Evolutionary conservation across 2,797 vertebrate genomes (phyloP).

Genomic region (Sebastes cheni): DNA sequence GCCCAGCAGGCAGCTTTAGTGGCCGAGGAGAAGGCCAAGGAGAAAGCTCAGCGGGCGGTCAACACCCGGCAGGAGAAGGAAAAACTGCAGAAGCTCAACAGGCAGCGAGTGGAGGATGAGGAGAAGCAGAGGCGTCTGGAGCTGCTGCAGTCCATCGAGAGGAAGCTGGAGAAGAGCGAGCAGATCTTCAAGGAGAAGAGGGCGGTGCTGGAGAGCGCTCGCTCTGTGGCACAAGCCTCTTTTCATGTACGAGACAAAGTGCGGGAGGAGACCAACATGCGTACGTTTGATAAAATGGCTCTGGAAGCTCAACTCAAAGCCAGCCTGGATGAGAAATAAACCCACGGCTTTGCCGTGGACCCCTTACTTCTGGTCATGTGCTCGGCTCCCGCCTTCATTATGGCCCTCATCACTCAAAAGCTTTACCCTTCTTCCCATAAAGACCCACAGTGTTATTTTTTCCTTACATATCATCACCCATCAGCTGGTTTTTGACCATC

Average conservation of each 20-base stretch:
- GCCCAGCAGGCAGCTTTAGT: conserved; percentile 89
- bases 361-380: conserved; percentile 35
- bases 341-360: conserved; percentile 8
- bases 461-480: conserved; percentile 12
- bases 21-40: conserved; percentile 89
- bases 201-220: conserved; percentile 92
- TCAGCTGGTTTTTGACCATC: conserved; percentile 26
- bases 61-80: conserved; percentile 94
- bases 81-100: conserved; percentile 91
- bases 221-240: conserved; percentile 93
- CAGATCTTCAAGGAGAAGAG: conserved; percentile 93
- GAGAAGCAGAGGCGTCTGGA: conserved; percentile 90
- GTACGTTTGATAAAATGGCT: conserved; percentile 98
- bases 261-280: conserved; percentile 92
- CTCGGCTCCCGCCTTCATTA: conserved; percentile 51
- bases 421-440: conserved; percentile 45
- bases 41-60: conserved; percentile 89
- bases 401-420: conserved; percentile 54
- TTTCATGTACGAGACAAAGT: conserved; percentile 96
- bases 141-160: conserved; percentile 94
- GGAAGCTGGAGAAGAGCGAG: conserved; percentile 96
- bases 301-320: conserved; percentile 94
- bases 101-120: conserved; percentile 91
- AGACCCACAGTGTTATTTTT: conserved; percentile 34
- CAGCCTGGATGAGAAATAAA: conserved; percentile 90